Conservation (phyloP, 2,888 invertebrate genomes). For the Psylliodes chrysocephalus region DNA sequence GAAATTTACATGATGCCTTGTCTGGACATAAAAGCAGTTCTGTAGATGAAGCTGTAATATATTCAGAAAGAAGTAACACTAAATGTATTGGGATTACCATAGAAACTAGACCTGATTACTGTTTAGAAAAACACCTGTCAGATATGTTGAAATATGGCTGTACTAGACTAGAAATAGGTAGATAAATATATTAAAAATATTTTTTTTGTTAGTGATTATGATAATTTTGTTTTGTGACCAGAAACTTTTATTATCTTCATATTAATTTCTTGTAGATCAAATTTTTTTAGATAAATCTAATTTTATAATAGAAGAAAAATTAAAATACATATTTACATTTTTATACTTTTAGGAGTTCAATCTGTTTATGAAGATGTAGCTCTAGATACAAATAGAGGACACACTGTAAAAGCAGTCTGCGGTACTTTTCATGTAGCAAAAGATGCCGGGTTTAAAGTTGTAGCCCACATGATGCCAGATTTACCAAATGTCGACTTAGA, state of each 20-base stretch:
- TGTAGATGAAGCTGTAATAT: slow-evolving; percentile 94
- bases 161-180: slow-evolving; percentile 92
- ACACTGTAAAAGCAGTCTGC: slow-evolving; percentile 92
- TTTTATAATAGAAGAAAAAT: no score
- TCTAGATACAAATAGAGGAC: slow-evolving; percentile 95
- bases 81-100: slow-evolving; percentile 99
- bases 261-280: no score
- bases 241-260: no score
- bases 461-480: slow-evolving; percentile 99
- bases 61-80: slow-evolving; percentile 92
- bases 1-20: slow-evolving; percentile 96
- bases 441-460: slow-evolving; percentile 98
- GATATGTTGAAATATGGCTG: slow-evolving; percentile 99
- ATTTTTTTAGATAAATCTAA: no score
- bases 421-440: slow-evolving; percentile 97
- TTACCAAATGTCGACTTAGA: slow-evolving; percentile 97
- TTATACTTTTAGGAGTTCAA: slow-evolving; percentile 74
- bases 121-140: slow-evolving; percentile 92
- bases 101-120: slow-evolving; percentile 98
- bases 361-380: slow-evolving; percentile 99
- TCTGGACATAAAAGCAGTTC: slow-evolving; percentile 93
- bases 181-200: slow-evolving; percentile 2
- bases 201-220: no score
- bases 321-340: neutral
- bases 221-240: no score